Percentiles rank a stretch among this genome's conserved stretches.
phyloP scores from a whole-genome alignment of 2,113 vertebrate species.

The Psittacara wagleri region DNA sequence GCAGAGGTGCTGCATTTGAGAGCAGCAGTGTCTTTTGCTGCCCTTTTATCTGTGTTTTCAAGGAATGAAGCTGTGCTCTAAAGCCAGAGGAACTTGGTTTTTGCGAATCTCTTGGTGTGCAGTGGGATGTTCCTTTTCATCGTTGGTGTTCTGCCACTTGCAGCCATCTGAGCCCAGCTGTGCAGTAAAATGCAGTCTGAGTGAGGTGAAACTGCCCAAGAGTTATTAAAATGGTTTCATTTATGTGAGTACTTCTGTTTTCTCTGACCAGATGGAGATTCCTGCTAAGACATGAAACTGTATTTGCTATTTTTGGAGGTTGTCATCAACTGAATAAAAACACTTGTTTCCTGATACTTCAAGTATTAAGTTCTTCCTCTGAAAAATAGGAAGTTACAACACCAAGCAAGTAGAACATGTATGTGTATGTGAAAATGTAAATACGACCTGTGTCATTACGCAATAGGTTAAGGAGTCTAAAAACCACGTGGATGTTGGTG shows the following conservation, averaged over 20 bases:
- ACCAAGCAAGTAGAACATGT: not conserved
- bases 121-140: not conserved
- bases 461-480: not conserved
- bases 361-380: not conserved
- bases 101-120: not conserved
- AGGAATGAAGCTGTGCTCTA: not conserved
- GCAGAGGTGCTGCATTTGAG: not conserved
- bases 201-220: not conserved
- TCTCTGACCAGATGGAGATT: not conserved
- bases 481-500: accelerated
- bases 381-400: not conserved
- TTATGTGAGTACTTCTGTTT: not conserved
- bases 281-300: not conserved
- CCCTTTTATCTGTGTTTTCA: not conserved
- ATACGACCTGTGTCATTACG: not conserved
- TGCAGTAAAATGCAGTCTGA: not conserved
- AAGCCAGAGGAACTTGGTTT: not conserved
- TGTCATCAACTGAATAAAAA: not conserved
- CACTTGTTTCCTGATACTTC: not conserved
- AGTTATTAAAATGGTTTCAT: not conserved
- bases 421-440: not conserved
- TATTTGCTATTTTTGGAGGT: not conserved
- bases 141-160: not conserved
- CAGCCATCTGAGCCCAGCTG: not conserved
- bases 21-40: not conserved